Percentiles rank a stretch among this genome's conserved stretches.
Conservation (phyloP, 1,140 invertebrate genomes). For the Schlechtendalia chinensis region DNA sequence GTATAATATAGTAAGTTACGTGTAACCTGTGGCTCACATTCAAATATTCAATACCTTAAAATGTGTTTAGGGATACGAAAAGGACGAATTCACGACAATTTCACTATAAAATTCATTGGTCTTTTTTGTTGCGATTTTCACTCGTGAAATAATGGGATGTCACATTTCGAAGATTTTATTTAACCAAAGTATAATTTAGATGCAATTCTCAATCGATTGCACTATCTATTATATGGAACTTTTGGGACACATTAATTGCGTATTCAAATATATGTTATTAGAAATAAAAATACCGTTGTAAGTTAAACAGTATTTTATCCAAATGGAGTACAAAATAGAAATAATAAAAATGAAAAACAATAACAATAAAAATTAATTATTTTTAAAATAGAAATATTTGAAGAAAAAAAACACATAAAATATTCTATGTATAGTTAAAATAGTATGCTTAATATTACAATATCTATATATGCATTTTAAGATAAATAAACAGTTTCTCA, state of each 20-base stretch:
- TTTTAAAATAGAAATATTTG: too few relatives aligned
- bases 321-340: conserved; percentile 5
- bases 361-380: not conserved
- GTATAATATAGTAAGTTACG: not conserved
- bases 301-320: too few relatives aligned
- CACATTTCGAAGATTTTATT: not conserved
- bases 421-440: too few relatives aligned
- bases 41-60: not conserved
- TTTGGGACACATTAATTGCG: not conserved
- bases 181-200: conserved; percentile 25
- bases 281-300: not conserved
- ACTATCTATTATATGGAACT: not conserved
- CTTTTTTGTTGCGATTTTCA: not conserved
- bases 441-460: too few relatives aligned
- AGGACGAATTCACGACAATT: conserved; percentile 6
- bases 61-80: not conserved
- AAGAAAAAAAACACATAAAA: too few relatives aligned
- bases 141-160: not conserved
- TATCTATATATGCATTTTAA: too few relatives aligned
- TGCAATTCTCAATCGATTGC: not conserved
- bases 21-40: not conserved
- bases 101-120: not conserved
- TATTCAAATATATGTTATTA: not conserved
- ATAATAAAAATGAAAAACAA: not conserved
- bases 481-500: too few relatives aligned